These are phyloP conservation scores for Nothobranchius furzeri DNA, from an alignment of 2,113 vertebrate species.

Conservation along the genomic window DNA sequence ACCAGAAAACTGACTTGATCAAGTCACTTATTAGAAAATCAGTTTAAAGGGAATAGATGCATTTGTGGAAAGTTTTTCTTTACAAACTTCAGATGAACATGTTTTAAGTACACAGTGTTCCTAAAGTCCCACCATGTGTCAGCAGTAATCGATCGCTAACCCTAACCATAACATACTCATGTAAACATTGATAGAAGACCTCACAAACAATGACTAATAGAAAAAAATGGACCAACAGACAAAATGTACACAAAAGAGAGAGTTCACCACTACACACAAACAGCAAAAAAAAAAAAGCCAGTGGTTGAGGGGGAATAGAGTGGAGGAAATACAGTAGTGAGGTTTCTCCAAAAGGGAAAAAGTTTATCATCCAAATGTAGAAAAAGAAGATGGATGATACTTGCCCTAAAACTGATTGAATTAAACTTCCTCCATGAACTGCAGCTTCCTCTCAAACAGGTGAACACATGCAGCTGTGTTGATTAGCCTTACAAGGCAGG, in stretches of 20 bases:
- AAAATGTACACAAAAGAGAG: not conserved
- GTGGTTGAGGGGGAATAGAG: constrained; percentile 5
- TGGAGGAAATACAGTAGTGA: not conserved
- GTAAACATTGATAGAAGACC: not conserved
- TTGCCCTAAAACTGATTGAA: not conserved
- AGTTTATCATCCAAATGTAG: too few relatives aligned
- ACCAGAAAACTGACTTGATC: too few relatives aligned
- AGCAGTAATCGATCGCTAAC: constrained; percentile 11
- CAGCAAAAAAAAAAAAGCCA: constrained; percentile 24
- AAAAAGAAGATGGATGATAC: too few relatives aligned
- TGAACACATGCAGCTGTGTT: not conserved
- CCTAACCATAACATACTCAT: not conserved
- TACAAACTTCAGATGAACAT: constrained; percentile 9
- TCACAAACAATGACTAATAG: constrained; percentile 11
- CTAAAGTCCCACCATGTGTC: constrained; percentile 5
- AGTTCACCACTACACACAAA: constrained; percentile 36
- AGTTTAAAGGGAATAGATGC: too few relatives aligned
- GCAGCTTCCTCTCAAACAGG: constrained; percentile 1
- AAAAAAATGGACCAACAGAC: not conserved
- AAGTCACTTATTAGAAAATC: too few relatives aligned
- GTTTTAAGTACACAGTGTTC: constrained; percentile 54
- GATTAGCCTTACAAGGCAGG: not conserved
- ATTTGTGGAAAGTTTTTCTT: not conserved
- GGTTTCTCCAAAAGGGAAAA: too few relatives aligned
- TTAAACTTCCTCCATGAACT: not conserved